Evolutionary conservation across 2,888 invertebrate genomes (phyloP).

Genomic region (Nephrotoma flavescens): DNA sequence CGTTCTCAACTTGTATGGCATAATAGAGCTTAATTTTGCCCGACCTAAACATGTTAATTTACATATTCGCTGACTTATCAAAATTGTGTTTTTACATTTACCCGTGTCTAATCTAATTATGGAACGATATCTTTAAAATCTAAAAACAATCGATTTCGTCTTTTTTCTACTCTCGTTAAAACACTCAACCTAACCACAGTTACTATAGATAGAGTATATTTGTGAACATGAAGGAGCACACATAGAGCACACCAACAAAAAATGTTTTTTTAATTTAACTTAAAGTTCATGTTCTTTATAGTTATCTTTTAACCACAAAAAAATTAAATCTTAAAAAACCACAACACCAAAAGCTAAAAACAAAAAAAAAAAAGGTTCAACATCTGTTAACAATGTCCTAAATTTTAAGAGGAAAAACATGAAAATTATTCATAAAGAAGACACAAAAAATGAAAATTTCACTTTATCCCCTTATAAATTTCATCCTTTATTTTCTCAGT

Average conservation of each 20-base stretch:
- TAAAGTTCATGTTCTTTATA: neutral
- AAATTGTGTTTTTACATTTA: neutral
- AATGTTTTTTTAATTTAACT: neutral
- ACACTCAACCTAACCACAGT: neutral
- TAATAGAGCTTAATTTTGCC: neutral
- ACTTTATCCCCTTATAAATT: neutral
- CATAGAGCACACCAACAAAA: neutral
- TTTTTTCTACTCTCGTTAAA: neutral
- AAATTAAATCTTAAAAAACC: neutral
- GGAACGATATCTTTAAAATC: neutral
- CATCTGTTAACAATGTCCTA: neutral
- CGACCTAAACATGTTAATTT: no score
- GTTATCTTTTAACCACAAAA: neutral
- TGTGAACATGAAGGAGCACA: neutral
- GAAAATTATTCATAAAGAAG: neutral
- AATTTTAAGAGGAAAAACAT: neutral
- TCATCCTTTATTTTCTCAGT: neutral
- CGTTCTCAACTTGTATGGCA: neutral
- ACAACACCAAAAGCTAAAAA: neutral
- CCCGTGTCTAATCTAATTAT: neutral
- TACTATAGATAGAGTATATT: neutral
- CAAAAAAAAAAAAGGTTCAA: neutral
- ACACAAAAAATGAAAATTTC: neutral
- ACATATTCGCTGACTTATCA: neutral
- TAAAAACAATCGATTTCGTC: neutral